Base-by-base conservation (phyloP, 2,797 vertebrate genomes). In the Pseudopleuronectes americanus region DNA sequence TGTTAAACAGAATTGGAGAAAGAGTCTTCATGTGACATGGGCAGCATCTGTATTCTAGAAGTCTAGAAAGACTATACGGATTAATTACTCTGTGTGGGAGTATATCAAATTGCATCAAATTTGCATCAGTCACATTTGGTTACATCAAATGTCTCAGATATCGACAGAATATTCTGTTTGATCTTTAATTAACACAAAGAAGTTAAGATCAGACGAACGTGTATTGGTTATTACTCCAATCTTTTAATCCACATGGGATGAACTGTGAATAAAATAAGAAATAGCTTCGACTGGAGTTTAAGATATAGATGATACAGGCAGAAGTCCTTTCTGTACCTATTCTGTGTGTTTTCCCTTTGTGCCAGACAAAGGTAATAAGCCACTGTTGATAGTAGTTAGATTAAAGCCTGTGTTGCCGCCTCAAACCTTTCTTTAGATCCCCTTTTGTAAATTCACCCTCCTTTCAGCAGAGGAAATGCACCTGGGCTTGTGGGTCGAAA, bases 381-480 rank as follows among this genome's bases (percentile, higher is more conserved):
- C 74, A 57, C 24, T 80, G 49, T 67, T 86, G 55, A 81, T 76
- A 57, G 51, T 65, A 59, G 24, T 76, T 48, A 66, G 74, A 85
- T 86, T 86, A 79, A 83, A 82, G 48, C 28, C 23, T n/a, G 70
- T 58, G 74, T 80, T 66, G 67, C 58, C 62, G 74, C 77, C 60
- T 79, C 17, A 65, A 84, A 76, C 74, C 57, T 41, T 79, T 69
- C 51, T 72, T 64, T 72, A 57, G 51, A 72, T 69, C 59, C 47
- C 48, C 57, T 23, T 81, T 79, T 79, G 75, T 77, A 79, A 77
- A 82, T 86, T 79, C 81, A 77, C 74, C 77, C 84, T 86, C 73
- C 71, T 86, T 77, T 86, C 74, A 80, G 74, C 61, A 54, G 80
- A 59, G 69, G 36, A 84, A 88, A 84, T 80, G 74, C 74, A 87